Base-by-base conservation (phyloP, 2,888 invertebrate genomes). In the Drosophila emarginata region DNA sequence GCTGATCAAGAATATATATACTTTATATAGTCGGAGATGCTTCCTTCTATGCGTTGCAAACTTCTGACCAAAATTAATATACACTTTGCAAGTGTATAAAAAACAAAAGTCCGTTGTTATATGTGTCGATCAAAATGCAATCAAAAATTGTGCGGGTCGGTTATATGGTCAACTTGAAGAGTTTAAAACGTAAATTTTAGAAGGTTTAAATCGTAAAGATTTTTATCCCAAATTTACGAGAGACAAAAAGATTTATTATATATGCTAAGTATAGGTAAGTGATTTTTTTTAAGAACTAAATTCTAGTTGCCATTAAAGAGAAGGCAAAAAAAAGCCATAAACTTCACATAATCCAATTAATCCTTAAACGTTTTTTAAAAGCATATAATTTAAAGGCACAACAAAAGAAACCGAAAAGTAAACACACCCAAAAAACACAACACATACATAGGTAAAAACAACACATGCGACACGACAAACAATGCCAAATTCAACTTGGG, bases 381-480 rank as follows among this genome's bases (percentile, higher is more conserved):
- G 86, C 88, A 82, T 89, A 89, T 89, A 90, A 89, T 89, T 90
- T 89, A 86, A 89, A 77, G 80, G 83, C 80, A 77, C 79, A 72
- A 79, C 73, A 76, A 80, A 79, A 76, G 74, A 77, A 64, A 65
- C 79, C 70, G 64, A 76, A 56, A 69, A 78, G 61, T 70, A 59
- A 61, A 79, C 74, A 72, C 77, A 85, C 79, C 82, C 79, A 76
- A 62, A 61, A 65, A 56, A 57, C 54, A 53, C 26, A 50, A 40
- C 60, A 57, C 50, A 72, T 26, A 65, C 61, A 65, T 21, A 60
- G 45, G 37, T 15, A 72, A 56, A 26, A 60, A 62, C 14, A 51
- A 54, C 52, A 23, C 37, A 37, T 54, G 21, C 53, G 59, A 58
- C 73, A 72, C 59, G 63, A 61, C 53, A 65, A 74, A 84, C 87